Base-by-base conservation (phyloP, 2,797 vertebrate species). In the Carapus acus region DNA sequence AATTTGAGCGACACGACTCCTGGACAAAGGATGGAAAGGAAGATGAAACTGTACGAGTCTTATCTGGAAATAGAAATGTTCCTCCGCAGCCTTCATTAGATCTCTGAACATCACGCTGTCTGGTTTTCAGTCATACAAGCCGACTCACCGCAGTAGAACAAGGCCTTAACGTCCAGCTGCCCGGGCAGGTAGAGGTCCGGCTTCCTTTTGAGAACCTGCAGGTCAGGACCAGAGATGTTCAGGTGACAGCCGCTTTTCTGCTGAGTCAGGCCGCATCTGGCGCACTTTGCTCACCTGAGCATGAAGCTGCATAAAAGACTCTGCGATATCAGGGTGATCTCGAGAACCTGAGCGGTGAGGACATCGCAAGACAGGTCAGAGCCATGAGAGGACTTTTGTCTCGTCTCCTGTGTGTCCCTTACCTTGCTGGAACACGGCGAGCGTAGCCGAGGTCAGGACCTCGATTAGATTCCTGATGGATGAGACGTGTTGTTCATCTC, bases 231-330 rank as follows among this genome's bases (percentile, higher is more conserved):
- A 87, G 13, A 36, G 13, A 80, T 23, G 21, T 24, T 49, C 2
- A 48, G 9, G 2, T 6, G 5, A 8, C 23, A 11, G 8, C 6
- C 37, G 39, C 37, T n/a, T 43, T 4, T 38, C 9, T n/a, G 19
- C 21, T 14, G n/a, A 4, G 4, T 11, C 12, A 37, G 18, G 31
- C 2, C 6, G 13, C n/a, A 7, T 1, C 8, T 8, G 0, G 33
- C 19, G 29, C 1, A 5, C 19, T 15, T 82, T 38, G 88, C 90
- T 81, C 80, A 98, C 96, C 93, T 98, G 94, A 87, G 93, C 89
- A 73, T 97, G 95, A 86, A 99, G 93, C 87, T 93, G 89, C 96
- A 99, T 94, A 83, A 98, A 98, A 61, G 96, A 98, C 88, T 96
- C 96, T 80, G 93, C 94, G 83, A 98, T 92, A 87, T 99, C 96